Conservation (phyloP, 2,888 invertebrate genomes). For the Nematopogon swammerdamellus region DNA sequence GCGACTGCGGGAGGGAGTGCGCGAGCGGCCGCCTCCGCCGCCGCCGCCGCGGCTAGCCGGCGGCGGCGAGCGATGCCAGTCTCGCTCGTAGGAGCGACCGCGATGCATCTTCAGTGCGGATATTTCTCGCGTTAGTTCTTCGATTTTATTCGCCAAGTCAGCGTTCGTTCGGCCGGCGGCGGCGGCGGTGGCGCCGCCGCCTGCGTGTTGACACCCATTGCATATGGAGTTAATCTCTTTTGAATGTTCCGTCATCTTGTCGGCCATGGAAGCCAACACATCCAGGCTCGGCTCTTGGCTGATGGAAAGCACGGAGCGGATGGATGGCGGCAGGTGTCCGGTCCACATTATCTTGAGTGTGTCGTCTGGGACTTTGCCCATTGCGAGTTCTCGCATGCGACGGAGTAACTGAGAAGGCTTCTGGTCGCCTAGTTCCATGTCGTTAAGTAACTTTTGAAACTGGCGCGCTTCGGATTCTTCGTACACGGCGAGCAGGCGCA, state of each 20-base stretch:
- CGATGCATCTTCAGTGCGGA: too few relatives aligned
- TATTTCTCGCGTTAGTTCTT: too few relatives aligned
- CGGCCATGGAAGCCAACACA: not conserved
- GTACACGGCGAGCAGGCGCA: constrained; percentile 3
- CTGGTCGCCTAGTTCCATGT: constrained; percentile 4
- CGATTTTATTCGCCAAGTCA: too few relatives aligned
- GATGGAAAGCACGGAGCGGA: not conserved
- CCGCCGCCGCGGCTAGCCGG: too few relatives aligned
- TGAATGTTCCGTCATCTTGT: not conserved
- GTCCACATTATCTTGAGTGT: not conserved
- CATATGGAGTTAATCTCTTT: too few relatives aligned
- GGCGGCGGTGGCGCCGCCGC: too few relatives aligned
- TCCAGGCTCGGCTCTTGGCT: not conserved
- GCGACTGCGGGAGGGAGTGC: too few relatives aligned
- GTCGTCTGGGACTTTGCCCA: not conserved
- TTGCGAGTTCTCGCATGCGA: not conserved
- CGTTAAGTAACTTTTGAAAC: constrained; percentile 1
- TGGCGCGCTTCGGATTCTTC: constrained; percentile 9
- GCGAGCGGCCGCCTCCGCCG: too few relatives aligned
- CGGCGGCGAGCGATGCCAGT: too few relatives aligned
- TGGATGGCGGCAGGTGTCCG: not conserved
- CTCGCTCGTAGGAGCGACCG: too few relatives aligned
- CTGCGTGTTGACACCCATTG: too few relatives aligned
- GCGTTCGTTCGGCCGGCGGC: too few relatives aligned
- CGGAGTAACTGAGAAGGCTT: constrained; percentile 2